A percentile compares a stretch with the other conserved stretches of the same genome.
These are phyloP conservation scores for Drosophila biarmipes DNA, from an alignment of 1,140 invertebrate species.

Conservation along the genomic window DNA sequence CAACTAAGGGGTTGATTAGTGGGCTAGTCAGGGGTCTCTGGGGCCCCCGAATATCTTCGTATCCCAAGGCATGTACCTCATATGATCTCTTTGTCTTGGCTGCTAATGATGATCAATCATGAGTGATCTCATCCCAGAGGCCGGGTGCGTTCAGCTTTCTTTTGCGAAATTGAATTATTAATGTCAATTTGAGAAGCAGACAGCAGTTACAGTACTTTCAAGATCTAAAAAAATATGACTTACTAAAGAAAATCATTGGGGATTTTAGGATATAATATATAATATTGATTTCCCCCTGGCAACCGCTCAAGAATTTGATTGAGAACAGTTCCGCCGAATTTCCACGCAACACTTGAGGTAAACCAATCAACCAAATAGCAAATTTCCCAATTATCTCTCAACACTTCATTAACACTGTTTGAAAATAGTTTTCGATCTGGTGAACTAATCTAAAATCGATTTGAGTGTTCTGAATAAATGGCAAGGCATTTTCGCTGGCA, in stretches of 20 bases:
- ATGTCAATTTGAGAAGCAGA: neutral
- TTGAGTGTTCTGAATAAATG: conserved; percentile 24
- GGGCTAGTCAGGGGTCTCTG: conserved; percentile 45
- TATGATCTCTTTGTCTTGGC: conserved; percentile 17
- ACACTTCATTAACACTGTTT: conserved; percentile 21
- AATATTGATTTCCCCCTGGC: no score
- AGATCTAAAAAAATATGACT: no score
- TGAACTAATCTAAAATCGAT: conserved; percentile 37
- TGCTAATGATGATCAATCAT: conserved; percentile 39
- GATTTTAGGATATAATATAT: no score
- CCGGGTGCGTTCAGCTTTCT: conserved; percentile 12
- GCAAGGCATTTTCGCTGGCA: conserved; percentile 27
- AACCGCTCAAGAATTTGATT: neutral
- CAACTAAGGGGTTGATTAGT: conserved; percentile 22
- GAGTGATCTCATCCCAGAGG: conserved; percentile 38
- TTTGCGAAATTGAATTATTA: conserved; percentile 2
- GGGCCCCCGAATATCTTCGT: neutral
- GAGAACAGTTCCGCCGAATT: neutral
- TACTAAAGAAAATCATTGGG: no score
- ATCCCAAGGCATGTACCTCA: neutral
- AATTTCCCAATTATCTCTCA: conserved; percentile 11
- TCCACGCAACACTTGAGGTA: conserved; percentile 11
- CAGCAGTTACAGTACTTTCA: neutral
- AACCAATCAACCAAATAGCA: conserved; percentile 23
- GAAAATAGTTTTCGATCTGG: conserved; percentile 23